Base-by-base conservation (phyloP, 2,888 invertebrate species). In the Eudemis profundana region DNA sequence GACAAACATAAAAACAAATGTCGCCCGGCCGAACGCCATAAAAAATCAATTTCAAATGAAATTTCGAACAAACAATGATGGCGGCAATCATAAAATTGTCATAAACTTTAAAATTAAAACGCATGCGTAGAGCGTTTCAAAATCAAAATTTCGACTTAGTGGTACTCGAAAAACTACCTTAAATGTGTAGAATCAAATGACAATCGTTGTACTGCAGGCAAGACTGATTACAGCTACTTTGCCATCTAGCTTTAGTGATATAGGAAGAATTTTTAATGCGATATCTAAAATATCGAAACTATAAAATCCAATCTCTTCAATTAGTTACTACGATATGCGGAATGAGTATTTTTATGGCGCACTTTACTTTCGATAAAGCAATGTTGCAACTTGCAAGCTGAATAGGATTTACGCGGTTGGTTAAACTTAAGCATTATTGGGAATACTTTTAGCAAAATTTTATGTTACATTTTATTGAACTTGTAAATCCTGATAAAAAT, bases 1-100 rank as follows among this genome's bases (percentile, higher is more conserved):
- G 50, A 49, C 63, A 50, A 63, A 57, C 42, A 38, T 40, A 42
- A 49, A 63, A 63, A 50, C 49, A 50, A 57, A 50, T 50, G 42
- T 23, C 23, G 8, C 21, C n/a, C 33, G 21, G 0, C 8, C 17
- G 47, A 29, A 49, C 17, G 19, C 29, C 54, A 40, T 40, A 38
- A 36, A 27, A 49, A 42, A 44, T 50, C 42, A 51, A 59, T 64
- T 57, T 51, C 19, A 33, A 33, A 33, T 33, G 17, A 4, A 38
- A 64, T 50, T 64, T 44, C 23, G 15, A 64, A 40, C 47, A 23
- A 27, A 50, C 49, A 40, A 47, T 29, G 19, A 40, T 56, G 54
- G 56, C 40, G 54, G 46, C 38, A 51, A 49, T 63, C 29, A 63
- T 23, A n/a, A n/a, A 47, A 40, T 29, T 1, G 47, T 49, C 63